Base-by-base conservation (phyloP, 1,140 invertebrate genomes). In the Daktulosphaira vitifoliae region DNA sequence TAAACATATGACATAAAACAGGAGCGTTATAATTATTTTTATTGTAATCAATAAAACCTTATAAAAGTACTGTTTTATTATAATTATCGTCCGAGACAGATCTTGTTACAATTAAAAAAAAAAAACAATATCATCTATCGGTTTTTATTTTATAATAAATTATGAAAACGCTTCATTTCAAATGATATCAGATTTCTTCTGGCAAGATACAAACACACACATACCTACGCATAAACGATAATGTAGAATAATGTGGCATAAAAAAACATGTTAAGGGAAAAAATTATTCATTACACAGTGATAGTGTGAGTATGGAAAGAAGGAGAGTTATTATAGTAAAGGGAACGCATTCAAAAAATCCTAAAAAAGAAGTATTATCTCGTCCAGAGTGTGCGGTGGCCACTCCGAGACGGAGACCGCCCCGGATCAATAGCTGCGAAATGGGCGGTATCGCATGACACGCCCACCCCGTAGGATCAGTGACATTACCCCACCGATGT, bases 371-470 rank as follows among this genome's bases (percentile, higher is more conserved):
- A 33, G 29, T 33, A 33, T 33, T 6, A 11, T 11, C 29, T 5
- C 5, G 5, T 33, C 29, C 29, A 11, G 11, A 7, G 39, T 9
- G 9, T 11, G 16, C 42, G 23, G 29, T 11, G 39, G 25, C 52
- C 29, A 33, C 29, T 6, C 29, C 5, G 29, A 33, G 7, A 25
- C n/a, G 39, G 25, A 48, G 18, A 23, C 42, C 56, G 25, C 56
- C 56, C 42, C 25, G 56, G 56, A 62, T 62, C 56, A 16, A 62
- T 62, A 62, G 25, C 22, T 23, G 54, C n/a, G 9, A 62, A 62
- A 62, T 62, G 42, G 56, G 56, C 56, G 56, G 44, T n/a, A 6
- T 6, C 7, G 1, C 16, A 16, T 3, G 42, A 15, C 6, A 62
- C 56, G 56, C 39, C 56, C 26, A 4, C 9, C 42, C 11, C 29